A percentile compares a stretch with the other conserved stretches of the same genome.
Conservation (phyloP, 2,888 invertebrate species). For the Limenitis camilla region DNA sequence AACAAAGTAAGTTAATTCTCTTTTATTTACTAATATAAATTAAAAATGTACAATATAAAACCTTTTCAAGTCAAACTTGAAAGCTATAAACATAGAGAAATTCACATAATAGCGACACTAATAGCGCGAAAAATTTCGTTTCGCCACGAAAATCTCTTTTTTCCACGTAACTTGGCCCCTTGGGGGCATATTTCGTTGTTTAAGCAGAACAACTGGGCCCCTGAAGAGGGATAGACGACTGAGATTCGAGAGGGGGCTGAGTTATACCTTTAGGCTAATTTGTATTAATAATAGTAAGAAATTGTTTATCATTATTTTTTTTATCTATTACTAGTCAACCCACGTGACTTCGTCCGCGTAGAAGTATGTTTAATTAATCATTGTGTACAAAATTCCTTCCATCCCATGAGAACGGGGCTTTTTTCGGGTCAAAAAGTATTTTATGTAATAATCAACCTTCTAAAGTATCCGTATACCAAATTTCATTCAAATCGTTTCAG, state of each 20-base stretch:
- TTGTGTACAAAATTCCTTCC: too few relatives aligned
- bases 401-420: too few relatives aligned
- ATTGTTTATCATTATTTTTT: slow-evolving; percentile 1
- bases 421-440: too few relatives aligned
- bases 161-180: slow-evolving; percentile 34
- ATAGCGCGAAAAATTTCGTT: slow-evolving; percentile 15
- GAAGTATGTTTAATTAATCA: too few relatives aligned
- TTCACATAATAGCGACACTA: slow-evolving; percentile 8
- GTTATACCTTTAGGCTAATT: slow-evolving; percentile 43
- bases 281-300: slow-evolving; percentile 37
- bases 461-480: too few relatives aligned
- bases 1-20: too few relatives aligned
- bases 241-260: slow-evolving; percentile 36
- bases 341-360: too few relatives aligned
- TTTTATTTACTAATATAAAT: too few relatives aligned
- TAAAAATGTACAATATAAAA: too few relatives aligned
- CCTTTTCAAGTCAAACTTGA: background rate
- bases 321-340: background rate
- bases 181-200: slow-evolving; percentile 46
- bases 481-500: too few relatives aligned
- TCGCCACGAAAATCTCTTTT: slow-evolving; percentile 18
- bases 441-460: too few relatives aligned
- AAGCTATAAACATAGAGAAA: slow-evolving; percentile 2
- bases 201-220: slow-evolving; percentile 48
- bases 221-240: slow-evolving; percentile 36